Evolutionary conservation across 2,888 invertebrate genomes (phyloP).

Genomic region (Thera britannica): DNA sequence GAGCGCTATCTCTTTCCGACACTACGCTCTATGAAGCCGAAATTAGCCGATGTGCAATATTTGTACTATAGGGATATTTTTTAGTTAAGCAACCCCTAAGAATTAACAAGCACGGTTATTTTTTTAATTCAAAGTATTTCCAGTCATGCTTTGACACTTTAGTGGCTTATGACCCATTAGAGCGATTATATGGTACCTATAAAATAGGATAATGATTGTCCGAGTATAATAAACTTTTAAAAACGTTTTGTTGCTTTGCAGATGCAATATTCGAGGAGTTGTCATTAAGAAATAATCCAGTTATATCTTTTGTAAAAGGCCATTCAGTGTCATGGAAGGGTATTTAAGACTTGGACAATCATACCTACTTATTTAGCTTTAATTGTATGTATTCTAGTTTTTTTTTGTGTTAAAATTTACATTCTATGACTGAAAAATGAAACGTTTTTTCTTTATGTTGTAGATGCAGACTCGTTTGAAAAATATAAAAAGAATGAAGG

Average conservation of each 20-base stretch:
- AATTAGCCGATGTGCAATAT: no score
- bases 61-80: no score
- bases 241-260: constrained; percentile 49
- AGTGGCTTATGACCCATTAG: no score
- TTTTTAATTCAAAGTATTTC: no score
- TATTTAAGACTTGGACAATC: constrained; percentile 52
- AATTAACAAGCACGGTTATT: no score
- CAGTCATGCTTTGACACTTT: no score
- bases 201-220: constrained; percentile 25
- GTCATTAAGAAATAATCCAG: constrained; percentile 46
- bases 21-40: no score
- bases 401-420: constrained; percentile 15
- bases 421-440: constrained; percentile 1
- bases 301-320: constrained; percentile 46
- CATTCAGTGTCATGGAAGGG: constrained; percentile 44
- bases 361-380: background rate
- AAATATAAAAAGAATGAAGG: constrained; percentile 86
- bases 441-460: background rate
- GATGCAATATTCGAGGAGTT: constrained; percentile 57
- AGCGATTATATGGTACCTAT: no score
- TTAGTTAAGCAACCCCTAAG: no score
- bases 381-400: constrained; percentile 16
- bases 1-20: no score
- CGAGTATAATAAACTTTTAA: constrained; percentile 44
- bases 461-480: constrained; percentile 89